A percentile compares a stretch with the other conserved stretches of the same genome.
Conservation (phyloP, 2,888 invertebrate species). For the Phengaris arion region DNA sequence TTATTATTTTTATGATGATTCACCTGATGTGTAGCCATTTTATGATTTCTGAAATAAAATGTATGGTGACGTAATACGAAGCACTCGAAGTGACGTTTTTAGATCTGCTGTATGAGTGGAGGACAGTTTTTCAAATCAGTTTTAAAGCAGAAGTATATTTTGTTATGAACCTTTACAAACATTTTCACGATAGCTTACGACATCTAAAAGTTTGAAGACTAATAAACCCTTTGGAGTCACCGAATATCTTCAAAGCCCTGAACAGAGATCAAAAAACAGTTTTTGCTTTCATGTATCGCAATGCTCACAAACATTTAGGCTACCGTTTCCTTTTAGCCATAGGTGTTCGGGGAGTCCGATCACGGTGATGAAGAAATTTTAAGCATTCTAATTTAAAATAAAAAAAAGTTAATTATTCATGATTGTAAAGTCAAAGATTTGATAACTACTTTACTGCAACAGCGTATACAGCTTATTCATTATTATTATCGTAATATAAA, state of each 20-base stretch:
- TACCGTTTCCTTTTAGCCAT: constrained; percentile 1
- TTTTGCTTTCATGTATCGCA: constrained; percentile 11
- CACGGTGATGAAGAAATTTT: background rate
- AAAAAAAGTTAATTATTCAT: background rate
- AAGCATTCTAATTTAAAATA: background rate
- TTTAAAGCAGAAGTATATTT: no score
- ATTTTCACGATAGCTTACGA: background rate
- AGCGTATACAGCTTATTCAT: no score
- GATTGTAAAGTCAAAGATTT: no score
- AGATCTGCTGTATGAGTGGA: no score
- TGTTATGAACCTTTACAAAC: background rate
- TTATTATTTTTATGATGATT: no score
- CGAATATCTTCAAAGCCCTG: constrained; percentile 17
- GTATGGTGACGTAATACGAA: no score
- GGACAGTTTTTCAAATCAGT: no score
- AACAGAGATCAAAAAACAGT: constrained; percentile 24
- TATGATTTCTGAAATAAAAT: no score
- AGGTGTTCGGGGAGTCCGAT: background rate
- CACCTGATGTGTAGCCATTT: no score
- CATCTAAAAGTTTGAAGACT: background rate
- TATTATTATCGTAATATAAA: no score
- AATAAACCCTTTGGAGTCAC: background rate
- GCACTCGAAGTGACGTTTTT: no score
- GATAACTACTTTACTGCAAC: no score
- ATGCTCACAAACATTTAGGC: constrained; percentile 19